Conservation (phyloP, 2,113 vertebrate genomes). For the Diadophis punctatus region DNA sequence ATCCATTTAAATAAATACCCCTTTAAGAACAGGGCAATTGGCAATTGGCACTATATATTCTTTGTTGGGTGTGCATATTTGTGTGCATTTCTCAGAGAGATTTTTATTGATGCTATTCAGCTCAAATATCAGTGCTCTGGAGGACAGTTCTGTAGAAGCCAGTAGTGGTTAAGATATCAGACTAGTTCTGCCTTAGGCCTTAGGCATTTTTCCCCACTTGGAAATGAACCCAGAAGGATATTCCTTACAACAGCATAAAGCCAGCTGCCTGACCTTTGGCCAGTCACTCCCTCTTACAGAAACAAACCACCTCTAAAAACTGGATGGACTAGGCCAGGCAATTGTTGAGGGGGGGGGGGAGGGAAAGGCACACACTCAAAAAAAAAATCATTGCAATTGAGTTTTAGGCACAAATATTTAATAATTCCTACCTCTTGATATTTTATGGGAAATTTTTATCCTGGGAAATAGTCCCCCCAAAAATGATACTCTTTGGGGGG, state of each 20-base stretch:
- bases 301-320: not conserved
- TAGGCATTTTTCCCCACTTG: no score
- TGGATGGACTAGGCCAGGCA: not conserved
- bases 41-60: not conserved
- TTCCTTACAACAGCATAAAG: no score
- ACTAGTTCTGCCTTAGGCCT: not conserved
- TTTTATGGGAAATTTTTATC: not conserved
- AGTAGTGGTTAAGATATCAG: not conserved
- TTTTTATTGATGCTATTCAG: not conserved
- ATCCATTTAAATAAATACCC: no score
- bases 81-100: not conserved
- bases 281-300: not conserved
- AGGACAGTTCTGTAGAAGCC: not conserved
- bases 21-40: not conserved
- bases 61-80: not conserved
- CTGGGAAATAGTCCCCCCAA: not conserved
- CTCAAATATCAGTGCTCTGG: not conserved
- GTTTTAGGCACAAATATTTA: not conserved
- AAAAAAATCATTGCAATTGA: not conserved
- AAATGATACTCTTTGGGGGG: not conserved
- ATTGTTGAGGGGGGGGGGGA: not conserved
- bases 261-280: not conserved
- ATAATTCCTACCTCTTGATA: not conserved
- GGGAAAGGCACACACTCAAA: not conserved
- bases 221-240: no score